These are phyloP conservation scores for Stichopus chloronotus DNA, from an alignment of 35 echinoderm and acorn worm genomes.

Conservation along the genomic window DNA sequence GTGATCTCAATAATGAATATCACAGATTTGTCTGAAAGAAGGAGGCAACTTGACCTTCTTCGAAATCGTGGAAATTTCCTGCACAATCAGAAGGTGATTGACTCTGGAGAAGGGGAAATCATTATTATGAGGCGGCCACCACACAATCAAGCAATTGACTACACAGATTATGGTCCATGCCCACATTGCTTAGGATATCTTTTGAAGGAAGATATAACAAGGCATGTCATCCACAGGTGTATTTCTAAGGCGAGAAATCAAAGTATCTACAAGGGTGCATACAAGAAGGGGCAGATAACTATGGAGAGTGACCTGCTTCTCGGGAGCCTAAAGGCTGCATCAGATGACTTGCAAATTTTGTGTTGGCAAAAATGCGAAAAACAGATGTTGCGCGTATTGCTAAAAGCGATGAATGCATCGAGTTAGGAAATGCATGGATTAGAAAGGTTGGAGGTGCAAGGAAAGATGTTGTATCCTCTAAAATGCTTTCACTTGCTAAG, in stretches of 20 bases:
- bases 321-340: neutral
- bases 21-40: neutral
- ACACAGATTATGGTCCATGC: neutral
- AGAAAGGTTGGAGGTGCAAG: neutral
- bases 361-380: neutral
- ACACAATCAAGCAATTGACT: neutral
- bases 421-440: neutral
- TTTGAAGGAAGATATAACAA: neutral
- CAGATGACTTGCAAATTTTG: neutral
- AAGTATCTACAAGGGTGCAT: neutral
- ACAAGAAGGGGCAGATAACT: neutral
- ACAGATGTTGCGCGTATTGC: neutral
- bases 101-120: neutral
- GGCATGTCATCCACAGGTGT: slow-evolving; percentile 7
- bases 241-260: neutral
- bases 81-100: neutral
- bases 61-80: neutral
- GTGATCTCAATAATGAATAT: neutral
- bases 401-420: neutral
- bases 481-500: no score
- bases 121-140: neutral
- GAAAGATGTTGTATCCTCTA: neutral
- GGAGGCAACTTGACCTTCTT: neutral
- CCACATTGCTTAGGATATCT: neutral
- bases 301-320: neutral